Conservation (phyloP, 2,797 vertebrate genomes). For the Clarias pachynema region DNA sequence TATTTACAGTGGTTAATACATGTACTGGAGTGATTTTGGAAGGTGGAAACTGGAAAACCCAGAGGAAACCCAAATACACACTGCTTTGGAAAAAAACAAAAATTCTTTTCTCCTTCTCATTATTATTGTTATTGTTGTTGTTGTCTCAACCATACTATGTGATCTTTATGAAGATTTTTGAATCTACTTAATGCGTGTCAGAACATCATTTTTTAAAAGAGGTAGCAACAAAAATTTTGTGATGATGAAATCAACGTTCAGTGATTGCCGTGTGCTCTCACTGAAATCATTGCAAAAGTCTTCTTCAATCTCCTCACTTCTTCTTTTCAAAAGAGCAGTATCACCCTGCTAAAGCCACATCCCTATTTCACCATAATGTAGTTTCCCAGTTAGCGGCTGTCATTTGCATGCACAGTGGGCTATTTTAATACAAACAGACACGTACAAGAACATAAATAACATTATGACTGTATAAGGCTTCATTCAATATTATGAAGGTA, state of each 20-base stretch:
- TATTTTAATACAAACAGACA: not conserved
- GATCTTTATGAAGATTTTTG: not conserved
- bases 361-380: slow-evolving; percentile 43
- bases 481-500: not conserved
- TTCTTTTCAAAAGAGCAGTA: slow-evolving; percentile 23
- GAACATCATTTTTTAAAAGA: not conserved
- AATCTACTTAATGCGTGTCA: not conserved
- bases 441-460: not conserved
- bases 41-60: not conserved
- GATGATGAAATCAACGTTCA: not conserved
- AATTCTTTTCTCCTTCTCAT: not conserved
- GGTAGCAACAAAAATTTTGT: not conserved
- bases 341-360: slow-evolving; percentile 27
- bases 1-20: not conserved
- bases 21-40: not conserved
- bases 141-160: not conserved
- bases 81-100: too few species aligned
- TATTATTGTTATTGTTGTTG: not conserved
- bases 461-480: not conserved
- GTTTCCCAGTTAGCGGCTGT: slow-evolving; percentile 29
- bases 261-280: not conserved
- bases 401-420: not conserved
- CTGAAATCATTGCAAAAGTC: slow-evolving; percentile 29
- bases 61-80: not conserved
- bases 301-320: slow-evolving; percentile 33